Conservation (phyloP, 2,113 vertebrate genomes). For the Manacus vitellinus region DNA sequence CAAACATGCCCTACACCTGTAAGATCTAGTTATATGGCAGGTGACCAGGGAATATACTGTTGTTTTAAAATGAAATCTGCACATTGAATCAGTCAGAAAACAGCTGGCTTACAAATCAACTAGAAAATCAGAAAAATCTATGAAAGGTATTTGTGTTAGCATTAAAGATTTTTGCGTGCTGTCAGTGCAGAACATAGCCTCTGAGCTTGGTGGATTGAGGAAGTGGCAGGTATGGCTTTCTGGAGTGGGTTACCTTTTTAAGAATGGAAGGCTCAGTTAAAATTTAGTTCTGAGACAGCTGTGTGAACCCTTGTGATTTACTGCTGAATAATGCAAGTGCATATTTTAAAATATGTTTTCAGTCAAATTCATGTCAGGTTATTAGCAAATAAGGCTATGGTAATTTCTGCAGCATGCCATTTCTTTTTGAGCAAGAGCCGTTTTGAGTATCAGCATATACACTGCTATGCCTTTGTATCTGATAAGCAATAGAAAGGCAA, state of each 20-base stretch:
- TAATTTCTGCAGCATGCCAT: neutral
- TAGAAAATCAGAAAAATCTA: conserved; percentile 67
- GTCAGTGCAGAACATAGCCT: conserved; percentile 41
- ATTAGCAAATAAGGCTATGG: neutral
- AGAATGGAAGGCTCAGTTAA: conserved; percentile 24
- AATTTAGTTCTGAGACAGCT: neutral
- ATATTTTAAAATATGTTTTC: neutral
- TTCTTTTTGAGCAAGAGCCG: neutral
- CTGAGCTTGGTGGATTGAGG: conserved; percentile 43
- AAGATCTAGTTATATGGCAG: conserved; percentile 66
- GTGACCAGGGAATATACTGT: conserved; percentile 76
- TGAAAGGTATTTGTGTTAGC: conserved; percentile 71
- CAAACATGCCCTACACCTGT: conserved; percentile 78
- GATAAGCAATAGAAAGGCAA: neutral
- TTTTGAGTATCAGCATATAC: no score
- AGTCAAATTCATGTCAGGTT: neutral
- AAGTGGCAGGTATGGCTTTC: conserved; percentile 25
- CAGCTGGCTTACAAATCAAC: conserved; percentile 80
- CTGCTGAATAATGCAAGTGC: neutral
- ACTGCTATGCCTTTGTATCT: neutral
- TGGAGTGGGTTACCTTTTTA: conserved; percentile 19
- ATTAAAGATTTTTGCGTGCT: conserved; percentile 71
- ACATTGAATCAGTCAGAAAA: conserved; percentile 74
- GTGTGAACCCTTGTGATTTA: neutral
- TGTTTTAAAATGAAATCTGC: conserved; percentile 70